Evolutionary conservation across 2,888 invertebrate species (phyloP), one percentile per base, ranked within the genome.

Genomic region (Calliphora vomitoria): DNA sequence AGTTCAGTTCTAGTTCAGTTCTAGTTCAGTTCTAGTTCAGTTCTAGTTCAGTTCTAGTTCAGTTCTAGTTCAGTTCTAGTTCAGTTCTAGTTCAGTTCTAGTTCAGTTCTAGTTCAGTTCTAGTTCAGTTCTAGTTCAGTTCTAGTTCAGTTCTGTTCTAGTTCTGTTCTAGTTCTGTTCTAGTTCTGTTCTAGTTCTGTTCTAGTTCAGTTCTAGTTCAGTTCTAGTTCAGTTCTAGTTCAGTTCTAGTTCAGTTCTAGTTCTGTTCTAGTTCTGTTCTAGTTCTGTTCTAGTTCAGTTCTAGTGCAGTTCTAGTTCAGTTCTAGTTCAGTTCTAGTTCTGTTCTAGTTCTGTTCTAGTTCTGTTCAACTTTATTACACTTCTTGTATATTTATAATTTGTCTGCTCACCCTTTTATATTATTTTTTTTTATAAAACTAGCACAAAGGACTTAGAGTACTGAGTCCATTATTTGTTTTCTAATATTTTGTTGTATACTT

Each of bases 401-500:
- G 4, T 55, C 20, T 15, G 55, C 18, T 55, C 55, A 18, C 18
- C 20, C 18, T 10, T 55, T 55, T 3, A 11, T 55, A 55, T 1
- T 55, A 55, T 3, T 20, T 55, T 44, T 18, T 50, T 50, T n/a
- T 53, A 25, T n/a, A 5, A 41, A 55, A 55, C 41, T 6, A 31
- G 44, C 35, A 62, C 41, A 53, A 44, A 20, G 15, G 4, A 8
- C 11, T 13, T 55, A n/a, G 8, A 62, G n/a, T 25, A 35, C 20
- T 58, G n/a, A 31, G 64, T 82, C 41, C 41, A 64, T 82, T 74
- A 82, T 60, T 68, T 75, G 50, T 75, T 82, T 60, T 25, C 38
- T 38, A 50, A 47, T 20, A 25, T 25, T 58, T 13, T 25, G 4
- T 25, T 66, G 0, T 38, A 5, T 20, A 20, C 18, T 11, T 31